Evolutionary conservation across 2,113 vertebrate genomes (phyloP).

Genomic region (Urocitellus parryii): DNA sequence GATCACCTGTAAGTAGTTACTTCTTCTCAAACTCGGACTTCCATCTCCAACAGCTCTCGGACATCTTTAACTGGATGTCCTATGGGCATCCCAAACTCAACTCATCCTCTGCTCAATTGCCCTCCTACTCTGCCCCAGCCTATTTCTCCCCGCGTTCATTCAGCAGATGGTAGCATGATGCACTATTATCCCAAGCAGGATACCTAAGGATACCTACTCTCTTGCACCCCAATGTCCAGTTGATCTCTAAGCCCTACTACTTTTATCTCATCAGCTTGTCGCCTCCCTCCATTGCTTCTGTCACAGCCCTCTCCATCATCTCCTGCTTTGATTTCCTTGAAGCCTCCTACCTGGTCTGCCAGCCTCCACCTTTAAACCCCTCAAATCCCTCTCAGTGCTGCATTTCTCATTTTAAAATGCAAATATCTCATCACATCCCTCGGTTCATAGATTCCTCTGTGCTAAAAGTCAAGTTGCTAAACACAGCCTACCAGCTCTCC

Average conservation of each 20-base stretch:
- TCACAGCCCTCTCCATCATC: background rate
- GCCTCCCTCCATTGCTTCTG: background rate
- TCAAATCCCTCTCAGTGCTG: background rate
- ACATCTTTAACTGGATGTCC: background rate
- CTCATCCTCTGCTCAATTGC: background rate
- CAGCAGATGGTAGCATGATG: background rate
- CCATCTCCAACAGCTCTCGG: background rate
- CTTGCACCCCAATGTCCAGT: background rate
- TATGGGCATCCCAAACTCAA: background rate
- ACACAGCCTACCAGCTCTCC: background rate
- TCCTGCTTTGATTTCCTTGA: background rate
- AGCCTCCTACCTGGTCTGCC: background rate
- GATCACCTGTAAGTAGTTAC: background rate
- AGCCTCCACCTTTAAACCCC: background rate
- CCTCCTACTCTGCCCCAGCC: no score
- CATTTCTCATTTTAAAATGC: conserved; percentile 54
- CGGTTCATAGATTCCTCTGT: conserved; percentile 39
- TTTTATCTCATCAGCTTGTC: background rate
- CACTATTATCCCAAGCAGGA: background rate
- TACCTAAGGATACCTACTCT: background rate
- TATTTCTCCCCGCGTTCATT: background rate
- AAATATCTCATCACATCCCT: conserved; percentile 26
- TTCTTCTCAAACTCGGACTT: conserved; percentile 7
- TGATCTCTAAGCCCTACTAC: background rate
- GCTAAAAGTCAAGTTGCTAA: conserved; percentile 73